Conservation (phyloP, 1,140 invertebrate species). For the Zaprionus kolodkinae region DNA sequence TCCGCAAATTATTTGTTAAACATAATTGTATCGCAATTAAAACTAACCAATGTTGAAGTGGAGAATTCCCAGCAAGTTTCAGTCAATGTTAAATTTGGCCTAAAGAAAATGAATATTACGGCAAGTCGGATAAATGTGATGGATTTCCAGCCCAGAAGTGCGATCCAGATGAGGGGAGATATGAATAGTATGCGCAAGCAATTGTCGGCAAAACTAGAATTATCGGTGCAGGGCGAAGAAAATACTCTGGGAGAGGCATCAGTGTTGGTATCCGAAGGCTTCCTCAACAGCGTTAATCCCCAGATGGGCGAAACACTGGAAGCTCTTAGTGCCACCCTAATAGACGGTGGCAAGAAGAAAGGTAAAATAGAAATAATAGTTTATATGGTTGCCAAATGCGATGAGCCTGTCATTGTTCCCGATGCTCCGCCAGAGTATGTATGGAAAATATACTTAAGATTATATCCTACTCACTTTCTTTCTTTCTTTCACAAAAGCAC, state of each 20-base stretch:
- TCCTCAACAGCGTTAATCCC: conserved; percentile 22
- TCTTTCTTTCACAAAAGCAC: not conserved
- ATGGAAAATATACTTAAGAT: not conserved
- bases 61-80: not conserved
- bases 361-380: conserved; percentile 31
- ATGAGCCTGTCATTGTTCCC: not conserved
- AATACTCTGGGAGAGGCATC: not conserved
- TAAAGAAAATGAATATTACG: conserved; percentile 11
- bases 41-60: conserved; percentile 6
- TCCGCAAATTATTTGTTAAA: conserved; percentile 29
- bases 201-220: conserved; percentile 16
- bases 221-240: not conserved
- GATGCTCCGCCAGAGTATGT: not conserved
- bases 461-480: no score
- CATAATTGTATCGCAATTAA: conserved; percentile 33
- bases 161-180: not conserved
- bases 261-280: conserved; percentile 8
- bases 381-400: conserved; percentile 38
- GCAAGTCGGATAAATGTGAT: conserved; percentile 59
- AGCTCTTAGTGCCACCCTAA: not conserved
- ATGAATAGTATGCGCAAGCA: not conserved
- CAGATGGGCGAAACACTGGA: conserved; percentile 40
- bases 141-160: conserved; percentile 22
- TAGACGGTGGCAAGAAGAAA: not conserved
- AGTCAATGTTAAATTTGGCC: conserved; percentile 16